These are phyloP conservation scores for Monoplex corrugatus DNA, from an alignment of 2,888 invertebrate species.

Conservation along the genomic window DNA sequence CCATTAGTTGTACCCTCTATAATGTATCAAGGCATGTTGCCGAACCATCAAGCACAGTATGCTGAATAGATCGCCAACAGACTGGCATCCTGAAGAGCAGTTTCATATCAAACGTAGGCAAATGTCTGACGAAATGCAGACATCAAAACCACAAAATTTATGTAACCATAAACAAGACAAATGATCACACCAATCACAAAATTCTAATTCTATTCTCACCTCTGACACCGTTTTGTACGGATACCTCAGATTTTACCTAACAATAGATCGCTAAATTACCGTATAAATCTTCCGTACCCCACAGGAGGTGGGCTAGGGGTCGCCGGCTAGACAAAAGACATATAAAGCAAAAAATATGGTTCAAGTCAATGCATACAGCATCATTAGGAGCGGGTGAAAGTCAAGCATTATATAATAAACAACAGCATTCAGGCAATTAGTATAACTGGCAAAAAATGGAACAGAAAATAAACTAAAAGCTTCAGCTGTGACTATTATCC, in stretches of 20 bases:
- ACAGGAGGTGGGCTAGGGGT: slow-evolving; percentile 47
- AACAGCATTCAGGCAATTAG: slow-evolving; percentile 42
- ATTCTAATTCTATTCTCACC: slow-evolving; percentile 34
- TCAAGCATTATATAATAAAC: slow-evolving; percentile 29
- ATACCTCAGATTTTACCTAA: slow-evolving; percentile 29
- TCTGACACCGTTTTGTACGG: background rate
- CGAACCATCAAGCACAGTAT: slow-evolving; percentile 22
- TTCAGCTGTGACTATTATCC: background rate
- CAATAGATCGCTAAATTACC: slow-evolving; percentile 39
- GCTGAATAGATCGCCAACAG: slow-evolving; percentile 29
- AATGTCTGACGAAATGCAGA: slow-evolving; percentile 20
- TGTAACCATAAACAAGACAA: slow-evolving; percentile 10
- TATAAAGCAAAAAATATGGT: slow-evolving; percentile 49
- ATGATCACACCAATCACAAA: slow-evolving; percentile 3
- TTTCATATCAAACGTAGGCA: slow-evolving; percentile 10
- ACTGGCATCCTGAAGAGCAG: slow-evolving; percentile 3
- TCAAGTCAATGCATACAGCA: slow-evolving; percentile 37
- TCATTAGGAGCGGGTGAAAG: slow-evolving; percentile 42
- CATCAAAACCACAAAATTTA: background rate
- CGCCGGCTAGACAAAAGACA: slow-evolving; percentile 47
- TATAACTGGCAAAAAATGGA: slow-evolving; percentile 17
- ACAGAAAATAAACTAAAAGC: slow-evolving; percentile 24
- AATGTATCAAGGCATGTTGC: background rate
- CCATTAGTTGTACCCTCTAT: no score
- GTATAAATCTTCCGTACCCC: slow-evolving; percentile 47